Base-by-base conservation (phyloP, 2,113 vertebrate species). In the Oreochromis spilurus region DNA sequence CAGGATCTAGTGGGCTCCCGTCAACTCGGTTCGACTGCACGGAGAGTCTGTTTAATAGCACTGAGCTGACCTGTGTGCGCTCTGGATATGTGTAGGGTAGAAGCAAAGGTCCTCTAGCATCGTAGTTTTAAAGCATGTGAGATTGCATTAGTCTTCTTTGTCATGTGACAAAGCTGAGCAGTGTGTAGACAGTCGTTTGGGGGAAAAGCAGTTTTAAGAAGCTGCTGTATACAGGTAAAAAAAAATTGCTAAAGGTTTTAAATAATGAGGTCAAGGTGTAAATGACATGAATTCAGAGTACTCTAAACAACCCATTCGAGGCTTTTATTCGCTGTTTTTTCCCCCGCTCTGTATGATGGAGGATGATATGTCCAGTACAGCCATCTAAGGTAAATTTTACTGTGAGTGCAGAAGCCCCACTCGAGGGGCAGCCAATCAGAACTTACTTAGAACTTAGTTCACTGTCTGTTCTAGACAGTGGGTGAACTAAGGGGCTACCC, bases 1-100 rank as follows among this genome's bases (percentile, higher is more conserved):
- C 26, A 80, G 40, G 88, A 87, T 21, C 26, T 57, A 75, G 81
- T n/a, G 45, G 80, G 43, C 81, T 29, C 29, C 62, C 40, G 79
- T 79, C 78, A 67, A 67, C 26, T 48, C 1, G 19, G 13, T 75
- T 50, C 4, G 2, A 48, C 83, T 80, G 36, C n/a, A 5, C 4
- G 4, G 26, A 52, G 72, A 77, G 6, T 50, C 26, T 52, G 72
- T n/a, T 50, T n/a, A 31, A 31, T 77, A 58, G 13, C 19, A 7
- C 38, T 60, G 54, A 6, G 26, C 79, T 45, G 54, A 48, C 54
- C 24, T 21, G 24, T 50, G 43, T 50, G 26, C 4, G 1, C 72
- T 77, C 26, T 77, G 70, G 1, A 50, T 31, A 77, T 31, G 16
- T 31, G 45, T 31, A 9, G 9, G 16, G 72, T 77, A 77, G 72